Evolutionary conservation across 2,113 vertebrate genomes (phyloP).

Genomic region (Nibea albiflora): DNA sequence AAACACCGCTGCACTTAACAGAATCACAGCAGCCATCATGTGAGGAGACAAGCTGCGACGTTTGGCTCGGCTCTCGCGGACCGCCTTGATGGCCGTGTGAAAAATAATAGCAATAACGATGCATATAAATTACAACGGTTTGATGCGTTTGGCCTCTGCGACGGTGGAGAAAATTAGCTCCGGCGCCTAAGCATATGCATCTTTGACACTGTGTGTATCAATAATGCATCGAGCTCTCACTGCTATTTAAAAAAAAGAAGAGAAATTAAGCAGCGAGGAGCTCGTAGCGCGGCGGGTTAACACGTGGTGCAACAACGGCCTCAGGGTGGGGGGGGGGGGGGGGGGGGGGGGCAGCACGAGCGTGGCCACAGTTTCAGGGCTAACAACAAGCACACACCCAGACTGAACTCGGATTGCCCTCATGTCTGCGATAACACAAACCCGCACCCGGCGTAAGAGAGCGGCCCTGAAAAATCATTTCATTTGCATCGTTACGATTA

Average conservation of each 20-base stretch:
- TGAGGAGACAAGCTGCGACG: slow-evolving; percentile 49
- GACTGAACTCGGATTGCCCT: neutral
- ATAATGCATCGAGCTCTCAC: slow-evolving; percentile 73
- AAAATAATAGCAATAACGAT: slow-evolving; percentile 55
- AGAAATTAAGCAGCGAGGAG: slow-evolving; percentile 50
- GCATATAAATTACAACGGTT: slow-evolving; percentile 47
- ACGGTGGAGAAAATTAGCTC: slow-evolving; percentile 61
- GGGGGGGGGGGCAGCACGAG: neutral
- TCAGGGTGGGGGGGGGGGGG: neutral
- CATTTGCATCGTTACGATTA: slow-evolving; percentile 28
- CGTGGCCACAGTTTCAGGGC: neutral
- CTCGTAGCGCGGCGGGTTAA: slow-evolving; percentile 46
- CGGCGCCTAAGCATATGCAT: slow-evolving; percentile 64
- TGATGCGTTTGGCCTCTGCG: slow-evolving; percentile 48
- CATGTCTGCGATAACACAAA: neutral
- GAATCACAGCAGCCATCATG: slow-evolving; percentile 53
- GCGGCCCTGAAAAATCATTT: slow-evolving; percentile 13
- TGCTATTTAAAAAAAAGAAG: slow-evolving; percentile 68
- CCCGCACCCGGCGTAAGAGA: neutral
- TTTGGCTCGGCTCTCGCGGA: slow-evolving; percentile 12
- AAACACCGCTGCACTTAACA: slow-evolving; percentile 56
- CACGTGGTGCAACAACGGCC: slow-evolving; percentile 46
- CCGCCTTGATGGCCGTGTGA: slow-evolving; percentile 20
- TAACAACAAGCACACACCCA: neutral
- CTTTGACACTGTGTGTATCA: slow-evolving; percentile 71